phyloP scores from a whole-genome alignment of 2,888 invertebrate species.

The Pyrrhosoma nymphula region DNA sequence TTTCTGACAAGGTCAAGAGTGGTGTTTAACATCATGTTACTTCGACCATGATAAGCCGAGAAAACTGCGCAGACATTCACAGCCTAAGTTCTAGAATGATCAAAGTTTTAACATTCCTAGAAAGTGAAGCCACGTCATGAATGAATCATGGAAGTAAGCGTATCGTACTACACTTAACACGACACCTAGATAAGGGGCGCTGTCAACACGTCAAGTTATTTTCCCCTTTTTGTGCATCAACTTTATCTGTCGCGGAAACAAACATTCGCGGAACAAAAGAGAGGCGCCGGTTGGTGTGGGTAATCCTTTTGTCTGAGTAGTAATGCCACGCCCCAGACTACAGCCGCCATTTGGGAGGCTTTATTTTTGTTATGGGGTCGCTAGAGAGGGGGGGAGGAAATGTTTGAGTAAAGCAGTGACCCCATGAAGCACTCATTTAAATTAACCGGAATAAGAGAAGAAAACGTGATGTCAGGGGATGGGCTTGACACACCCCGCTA shows the following conservation, averaged over 20 bases:
- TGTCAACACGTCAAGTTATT: neutral
- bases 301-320: neutral
- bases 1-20: too few species aligned
- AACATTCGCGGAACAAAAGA: neutral
- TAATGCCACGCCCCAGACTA: constrained; percentile 14
- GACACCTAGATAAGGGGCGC: too few species aligned
- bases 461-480: neutral
- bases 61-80: too few species aligned
- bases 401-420: neutral
- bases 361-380: neutral
- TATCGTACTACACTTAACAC: too few species aligned
- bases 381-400: neutral
- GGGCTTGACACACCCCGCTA: neutral
- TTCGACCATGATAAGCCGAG: too few species aligned
- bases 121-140: too few species aligned
- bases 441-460: neutral
- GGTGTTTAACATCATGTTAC: too few species aligned
- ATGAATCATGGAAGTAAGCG: too few species aligned
- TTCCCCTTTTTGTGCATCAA: neutral
- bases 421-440: constrained; percentile 18
- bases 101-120: too few species aligned
- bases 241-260: neutral
- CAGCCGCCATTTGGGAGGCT: neutral
- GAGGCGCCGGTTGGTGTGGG: neutral
- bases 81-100: too few species aligned